Base-by-base conservation (phyloP, 2,888 invertebrate species). In the Notodonta ziczac region DNA sequence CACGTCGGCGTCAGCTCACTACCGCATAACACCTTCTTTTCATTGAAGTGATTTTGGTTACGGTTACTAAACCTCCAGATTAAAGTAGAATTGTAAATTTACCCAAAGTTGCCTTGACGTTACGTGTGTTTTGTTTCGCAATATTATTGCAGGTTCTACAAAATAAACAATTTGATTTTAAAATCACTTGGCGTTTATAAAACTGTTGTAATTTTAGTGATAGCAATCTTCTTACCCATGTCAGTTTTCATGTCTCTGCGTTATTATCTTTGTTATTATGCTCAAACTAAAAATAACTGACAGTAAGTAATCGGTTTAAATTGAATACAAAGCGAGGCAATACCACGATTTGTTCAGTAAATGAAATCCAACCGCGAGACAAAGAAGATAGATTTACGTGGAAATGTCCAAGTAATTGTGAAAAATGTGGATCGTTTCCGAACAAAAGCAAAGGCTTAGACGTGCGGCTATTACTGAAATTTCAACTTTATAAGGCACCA, bases 381-480 rank as follows among this genome's bases (percentile, higher is more conserved):
- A 90, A 90, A 89, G 89, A 90, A 91, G 90, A 91, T 89, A 83
- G 90, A 91, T 91, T 90, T 90, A 87, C 85, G 87, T 80, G 85
- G 80, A 87, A 90, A 89, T 83, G 89, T 90, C 90, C 87, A 82
- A 89, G 90, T 91, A 92, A 92, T 91, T 92, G 92, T 90, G 91
- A 92, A 91, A 90, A 92, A 91, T 91, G 91, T 71, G 90, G 83
- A 85, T 84, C 86, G 82, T 81, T 85, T 78, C 81, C 74, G 70
- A 75, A 74, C 77, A 82, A 82, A 86, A 85, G 86, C 85, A 87
- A 54, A 87, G 85, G 84, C 79, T 83, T 79, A 73, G 78, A 14
- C 64, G 32, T 16, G 56, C 56, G 58, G 24, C 40, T 54, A 59
- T 62, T 42, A 70, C 61, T 67, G 71, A 69, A 73, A 70, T 74